These are phyloP conservation scores for Cinclus mexicanus DNA, from an alignment of 2,113 vertebrate species.

Conservation along the genomic window DNA sequence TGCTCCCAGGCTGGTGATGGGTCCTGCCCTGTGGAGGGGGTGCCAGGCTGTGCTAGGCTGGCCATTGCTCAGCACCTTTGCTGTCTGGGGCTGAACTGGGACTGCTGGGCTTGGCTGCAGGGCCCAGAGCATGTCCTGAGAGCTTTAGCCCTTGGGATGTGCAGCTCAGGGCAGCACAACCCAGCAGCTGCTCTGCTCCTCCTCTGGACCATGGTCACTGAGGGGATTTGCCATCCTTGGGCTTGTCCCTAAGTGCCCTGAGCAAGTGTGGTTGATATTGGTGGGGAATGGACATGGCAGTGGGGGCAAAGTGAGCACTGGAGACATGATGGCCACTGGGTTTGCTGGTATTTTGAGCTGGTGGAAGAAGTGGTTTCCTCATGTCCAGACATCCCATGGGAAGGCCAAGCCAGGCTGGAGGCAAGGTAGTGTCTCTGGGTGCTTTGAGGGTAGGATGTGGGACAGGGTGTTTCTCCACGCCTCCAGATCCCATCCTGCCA, in stretches of 20 bases:
- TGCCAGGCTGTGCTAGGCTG: background rate
- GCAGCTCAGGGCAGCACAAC: background rate
- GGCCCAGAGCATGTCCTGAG: fast-evolving
- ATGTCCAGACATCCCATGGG: background rate
- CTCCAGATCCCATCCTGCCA: background rate
- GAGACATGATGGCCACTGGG: background rate
- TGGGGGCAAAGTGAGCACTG: background rate
- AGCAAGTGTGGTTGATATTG: fast-evolving
- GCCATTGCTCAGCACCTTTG: background rate
- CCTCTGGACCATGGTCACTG: background rate
- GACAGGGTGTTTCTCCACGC: background rate
- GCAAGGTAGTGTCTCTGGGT: background rate
- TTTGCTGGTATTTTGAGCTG: background rate
- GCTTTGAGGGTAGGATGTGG: background rate
- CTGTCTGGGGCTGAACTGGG: background rate
- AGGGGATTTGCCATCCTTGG: background rate
- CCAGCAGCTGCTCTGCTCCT: background rate
- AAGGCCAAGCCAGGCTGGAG: background rate
- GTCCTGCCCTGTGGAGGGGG: background rate
- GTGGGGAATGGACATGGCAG: fast-evolving
- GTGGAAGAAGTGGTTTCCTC: background rate
- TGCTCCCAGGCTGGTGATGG: background rate
- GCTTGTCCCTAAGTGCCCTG: background rate
- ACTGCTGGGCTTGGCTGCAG: background rate
- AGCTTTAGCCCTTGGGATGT: fast-evolving